Evolutionary conservation across 2,113 vertebrate genomes (phyloP).

Genomic region (Nibea coibor): DNA sequence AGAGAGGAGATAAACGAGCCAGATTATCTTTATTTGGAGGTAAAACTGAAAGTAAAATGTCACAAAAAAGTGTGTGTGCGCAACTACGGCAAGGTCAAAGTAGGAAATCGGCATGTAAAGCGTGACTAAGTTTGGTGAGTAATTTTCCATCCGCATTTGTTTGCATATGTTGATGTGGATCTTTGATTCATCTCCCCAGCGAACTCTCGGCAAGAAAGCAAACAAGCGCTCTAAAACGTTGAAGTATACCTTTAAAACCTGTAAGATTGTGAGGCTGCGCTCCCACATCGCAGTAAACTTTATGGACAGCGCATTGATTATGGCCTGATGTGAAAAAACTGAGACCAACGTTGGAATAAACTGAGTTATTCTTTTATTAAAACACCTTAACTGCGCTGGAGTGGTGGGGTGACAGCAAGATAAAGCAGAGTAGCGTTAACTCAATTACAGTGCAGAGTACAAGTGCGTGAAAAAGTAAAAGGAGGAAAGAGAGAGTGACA

Average conservation of each 20-base stretch:
- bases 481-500: conserved; percentile 14
- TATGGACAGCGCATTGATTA: neutral
- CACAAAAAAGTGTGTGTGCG: neutral
- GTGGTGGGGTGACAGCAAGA: conserved; percentile 9
- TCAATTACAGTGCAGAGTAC: neutral
- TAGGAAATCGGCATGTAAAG: neutral
- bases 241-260: neutral
- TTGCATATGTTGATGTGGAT: neutral
- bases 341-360: neutral
- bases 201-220: neutral
- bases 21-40: neutral
- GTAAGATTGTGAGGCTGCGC: neutral
- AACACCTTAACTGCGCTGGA: conserved; percentile 8
- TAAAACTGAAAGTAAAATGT: neutral
- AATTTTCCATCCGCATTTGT: neutral
- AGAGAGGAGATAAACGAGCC: neutral
- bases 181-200: neutral
- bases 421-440: conserved; percentile 11
- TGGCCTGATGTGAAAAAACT: neutral
- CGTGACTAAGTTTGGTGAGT: neutral
- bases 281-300: neutral
- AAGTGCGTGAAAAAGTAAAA: conserved; percentile 7
- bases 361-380: neutral
- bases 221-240: neutral
- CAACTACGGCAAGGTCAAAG: neutral